These are phyloP conservation scores for Dryomyza anilis DNA, from an alignment of 2,888 invertebrate species.

Conservation along the genomic window DNA sequence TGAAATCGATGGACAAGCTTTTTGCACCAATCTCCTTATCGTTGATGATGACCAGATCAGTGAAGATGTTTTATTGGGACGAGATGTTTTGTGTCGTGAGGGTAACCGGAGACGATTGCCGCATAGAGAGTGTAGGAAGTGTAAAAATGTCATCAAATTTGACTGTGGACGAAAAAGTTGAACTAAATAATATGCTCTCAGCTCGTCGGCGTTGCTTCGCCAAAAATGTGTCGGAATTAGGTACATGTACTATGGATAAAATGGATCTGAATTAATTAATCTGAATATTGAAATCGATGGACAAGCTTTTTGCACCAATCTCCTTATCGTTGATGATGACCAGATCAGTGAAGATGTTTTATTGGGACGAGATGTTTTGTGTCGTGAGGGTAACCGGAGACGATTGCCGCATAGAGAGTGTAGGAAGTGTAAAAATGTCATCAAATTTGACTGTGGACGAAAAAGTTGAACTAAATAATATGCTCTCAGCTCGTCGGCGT, in stretches of 20 bases:
- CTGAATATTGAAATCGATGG: too few species aligned
- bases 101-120: constrained; percentile 26
- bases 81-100: constrained; percentile 24
- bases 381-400: constrained; percentile 22
- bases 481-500: background rate
- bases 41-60: constrained; percentile 10
- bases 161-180: too few species aligned
- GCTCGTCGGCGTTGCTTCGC: constrained; percentile 13
- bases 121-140: background rate
- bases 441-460: too few species aligned
- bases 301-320: too few species aligned
- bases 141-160: background rate
- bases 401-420: too few species aligned
- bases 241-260: constrained; percentile 25
- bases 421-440: constrained; percentile 12
- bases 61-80: constrained; percentile 23
- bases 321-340: too few species aligned
- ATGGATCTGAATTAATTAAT: too few species aligned
- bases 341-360: too few species aligned
- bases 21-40: too few species aligned
- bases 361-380: constrained; percentile 27
- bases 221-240: constrained; percentile 24
- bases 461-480: background rate
- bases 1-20: constrained; percentile 20
- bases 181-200: constrained; percentile 4